These are phyloP conservation scores for Phrynocephalus vlangalii DNA, from an alignment of 2,797 vertebrate species.

Conservation along the genomic window DNA sequence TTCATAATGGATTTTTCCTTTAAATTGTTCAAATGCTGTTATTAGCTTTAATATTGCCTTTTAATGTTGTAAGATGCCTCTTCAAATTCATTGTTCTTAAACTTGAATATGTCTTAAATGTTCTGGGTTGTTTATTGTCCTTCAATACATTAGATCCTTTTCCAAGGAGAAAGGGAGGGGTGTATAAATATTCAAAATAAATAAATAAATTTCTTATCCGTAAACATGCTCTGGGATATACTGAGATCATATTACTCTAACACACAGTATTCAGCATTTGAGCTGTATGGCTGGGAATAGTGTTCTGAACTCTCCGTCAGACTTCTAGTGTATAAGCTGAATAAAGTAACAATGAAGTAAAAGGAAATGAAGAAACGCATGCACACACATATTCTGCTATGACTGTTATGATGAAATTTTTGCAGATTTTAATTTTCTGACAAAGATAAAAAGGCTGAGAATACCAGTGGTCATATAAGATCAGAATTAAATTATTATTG, in stretches of 20 bases:
- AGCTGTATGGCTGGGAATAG: background rate
- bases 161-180: too few species aligned
- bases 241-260: background rate
- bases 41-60: too few species aligned
- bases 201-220: background rate
- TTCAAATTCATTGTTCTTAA: too few species aligned
- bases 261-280: background rate
- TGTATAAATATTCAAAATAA: too few species aligned
- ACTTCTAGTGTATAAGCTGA: background rate
- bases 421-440: background rate
- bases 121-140: too few species aligned
- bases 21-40: too few species aligned
- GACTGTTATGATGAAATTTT: background rate
- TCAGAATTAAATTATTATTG: constrained; percentile 32
- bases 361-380: background rate
- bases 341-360: background rate
- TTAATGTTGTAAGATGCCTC: too few species aligned
- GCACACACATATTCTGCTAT: background rate
- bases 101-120: too few species aligned
- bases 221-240: background rate
- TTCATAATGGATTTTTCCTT: too few species aligned
- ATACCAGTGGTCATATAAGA: background rate
- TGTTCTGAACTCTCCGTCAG: background rate
- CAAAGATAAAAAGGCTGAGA: background rate
- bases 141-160: too few species aligned